Evolutionary conservation across 2,797 vertebrate species (phyloP), one percentile per base, ranked within the genome.

Genomic region (Darevskia mixta): DNA sequence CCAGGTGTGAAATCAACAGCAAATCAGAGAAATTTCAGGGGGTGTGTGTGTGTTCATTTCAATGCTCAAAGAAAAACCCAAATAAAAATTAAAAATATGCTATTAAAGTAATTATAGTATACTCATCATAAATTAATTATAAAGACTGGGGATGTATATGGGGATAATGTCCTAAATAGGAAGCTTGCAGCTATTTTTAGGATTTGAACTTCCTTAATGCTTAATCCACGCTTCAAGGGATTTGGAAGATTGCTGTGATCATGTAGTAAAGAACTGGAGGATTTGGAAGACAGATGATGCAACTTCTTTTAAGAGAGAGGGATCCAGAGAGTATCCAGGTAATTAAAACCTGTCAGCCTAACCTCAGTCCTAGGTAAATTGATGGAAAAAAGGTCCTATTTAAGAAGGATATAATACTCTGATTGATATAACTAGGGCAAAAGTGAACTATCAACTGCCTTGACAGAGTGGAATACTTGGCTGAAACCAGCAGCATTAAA

Each of bases 281-380:
- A 45, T 79, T 81, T 49, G n/a, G 23, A n/a, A 78, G 20, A 45
- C 10, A 66, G 58, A 35, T 66, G 45, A 38, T 58, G 7, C 13
- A 72, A 55, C 7, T 15, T 27, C 1, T n/a, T 25, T 8, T 29
- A 32, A 86, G 71, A 41, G 38, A n/a, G 27, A 29, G 10, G 29
- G 29, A 73, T 32, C 20, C 20, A 61, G 25, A 1, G 32, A 79
- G 8, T 17, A 84, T 43, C 8, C 20, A 88, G 3, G 49, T 72
- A 84, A 64, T 79, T 79, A 73, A 77, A 82, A 69, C 73, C 15
- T 72, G 35, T 35, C 79, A 84, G 23, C 38, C n/a, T 72, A 72
- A 88, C 41, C 29, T 35, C 15, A 20, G 25, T 35, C 67, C 17
- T 4, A 79, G 15, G 25, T 75, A 75, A 38, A 73, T 38, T 45